Conservation (phyloP, 2,797 vertebrate genomes). For the Hippocampus kuda region DNA sequence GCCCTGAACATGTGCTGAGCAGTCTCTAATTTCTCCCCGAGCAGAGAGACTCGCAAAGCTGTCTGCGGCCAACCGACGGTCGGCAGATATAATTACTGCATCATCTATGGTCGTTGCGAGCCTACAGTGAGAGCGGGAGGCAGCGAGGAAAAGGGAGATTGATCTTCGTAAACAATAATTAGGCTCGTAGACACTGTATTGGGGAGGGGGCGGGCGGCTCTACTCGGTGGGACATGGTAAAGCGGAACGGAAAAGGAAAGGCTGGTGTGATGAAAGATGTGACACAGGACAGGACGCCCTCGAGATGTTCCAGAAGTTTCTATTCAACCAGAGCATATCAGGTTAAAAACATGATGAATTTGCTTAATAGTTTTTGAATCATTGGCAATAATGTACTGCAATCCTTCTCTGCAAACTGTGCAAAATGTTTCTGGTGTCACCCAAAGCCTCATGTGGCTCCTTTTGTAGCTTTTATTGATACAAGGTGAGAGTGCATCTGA, state of each 20-base stretch:
- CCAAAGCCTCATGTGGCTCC: not conserved
- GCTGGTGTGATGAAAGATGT: constrained; percentile 29
- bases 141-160: constrained; percentile 37
- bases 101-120: constrained; percentile 59
- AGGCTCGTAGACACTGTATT: constrained; percentile 58
- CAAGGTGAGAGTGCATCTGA: too few species aligned
- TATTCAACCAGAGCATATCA: constrained; percentile 3
- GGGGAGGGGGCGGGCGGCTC: constrained; percentile 32
- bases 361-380: not conserved
- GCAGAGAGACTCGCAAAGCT: constrained; percentile 58
- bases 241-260: constrained; percentile 23
- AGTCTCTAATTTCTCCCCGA: constrained; percentile 62
- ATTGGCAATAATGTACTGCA: not conserved
- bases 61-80: constrained; percentile 61
- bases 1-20: constrained; percentile 53
- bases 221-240: constrained; percentile 37
- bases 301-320: not conserved
- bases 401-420: too few species aligned
- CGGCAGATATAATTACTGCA: constrained; percentile 67
- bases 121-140: constrained; percentile 21
- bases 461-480: too few species aligned
- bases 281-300: constrained; percentile 19
- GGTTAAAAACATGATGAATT: not conserved
- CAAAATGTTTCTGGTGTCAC: not conserved
- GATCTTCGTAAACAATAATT: constrained; percentile 68